Evolutionary conservation across 2,797 vertebrate species (phyloP), one percentile per base, ranked within the genome.

Genomic region (Lindbergichthys nudifrons): DNA sequence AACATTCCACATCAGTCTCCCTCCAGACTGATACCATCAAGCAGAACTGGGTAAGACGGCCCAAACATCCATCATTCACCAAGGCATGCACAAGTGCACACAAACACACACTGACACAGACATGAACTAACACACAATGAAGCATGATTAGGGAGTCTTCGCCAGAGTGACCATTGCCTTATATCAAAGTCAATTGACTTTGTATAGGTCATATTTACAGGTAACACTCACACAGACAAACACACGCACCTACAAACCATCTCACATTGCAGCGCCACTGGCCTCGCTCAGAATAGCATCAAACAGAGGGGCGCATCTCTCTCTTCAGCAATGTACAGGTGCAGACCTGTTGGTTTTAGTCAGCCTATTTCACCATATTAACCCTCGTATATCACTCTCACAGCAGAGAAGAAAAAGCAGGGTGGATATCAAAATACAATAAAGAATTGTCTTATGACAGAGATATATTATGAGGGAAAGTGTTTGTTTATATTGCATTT

Each of bases 1-100:
- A 92, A 90, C 88, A 93, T 93, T 94, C 89, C 93, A 89, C 82
- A 79, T 87, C 77, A 83, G 82, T 80, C 87, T 83, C 87, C 74
- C 71, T 86, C 83, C 63, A 64, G 68, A 56, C 71, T 77, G 89
- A 92, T 91, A 75, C 53, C 32, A 88, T 91, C 90, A 70, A n/a
- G 70, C 75, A 84, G 67, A 88, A 78, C 69, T 50, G 61, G 48
- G 81, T 62, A 73, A 11, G 70, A 70, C 30, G 16, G 74, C 52
- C 51, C 57, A 83, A 79, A 63, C 65, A 74, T 36, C 54, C 73
- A 73, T 72, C 70, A 68, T 58, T 65, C 59, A 19, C 82, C 60
- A 70, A 58, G 65, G 41, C 72, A 56, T 19, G 52, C 70, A 79
- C 51, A 68, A 39, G 46, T 62, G 23, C 68, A 56, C n/a, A 54